Evolutionary conservation across 2,888 invertebrate genomes (phyloP).

Genomic region (Machimus rusticus): DNA sequence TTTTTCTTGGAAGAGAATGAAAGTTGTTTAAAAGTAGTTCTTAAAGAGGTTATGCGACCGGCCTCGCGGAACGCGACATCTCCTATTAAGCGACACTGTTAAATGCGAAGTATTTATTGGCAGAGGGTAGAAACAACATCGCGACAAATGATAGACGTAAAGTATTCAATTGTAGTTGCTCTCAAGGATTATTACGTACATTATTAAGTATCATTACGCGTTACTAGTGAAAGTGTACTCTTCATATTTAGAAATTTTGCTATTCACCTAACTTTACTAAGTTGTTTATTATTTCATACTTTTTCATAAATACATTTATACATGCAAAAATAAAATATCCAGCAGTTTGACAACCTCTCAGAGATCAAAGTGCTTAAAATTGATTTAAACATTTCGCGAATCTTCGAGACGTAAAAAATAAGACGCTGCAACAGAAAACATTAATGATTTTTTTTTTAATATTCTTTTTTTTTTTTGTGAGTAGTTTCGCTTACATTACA

Average conservation of each 20-base stretch:
- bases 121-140: slow-evolving; percentile 45
- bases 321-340: slow-evolving; percentile 50
- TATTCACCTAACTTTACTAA: slow-evolving; percentile 34
- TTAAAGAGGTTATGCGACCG: slow-evolving; percentile 1
- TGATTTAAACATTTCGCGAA: not conserved
- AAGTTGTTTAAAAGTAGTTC: slow-evolving; percentile 1
- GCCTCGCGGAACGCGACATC: not conserved
- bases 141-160: slow-evolving; percentile 45
- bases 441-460: slow-evolving; percentile 19
- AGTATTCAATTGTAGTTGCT: slow-evolving; percentile 9
- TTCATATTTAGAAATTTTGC: slow-evolving; percentile 27
- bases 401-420: not conserved
- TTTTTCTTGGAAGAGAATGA: slow-evolving; percentile 11
- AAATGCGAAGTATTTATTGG: slow-evolving; percentile 21
- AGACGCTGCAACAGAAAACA: slow-evolving; percentile 3
- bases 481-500: slow-evolving; percentile 47
- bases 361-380: not conserved
- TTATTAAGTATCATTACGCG: slow-evolving; percentile 34
- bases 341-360: slow-evolving; percentile 42
- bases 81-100: slow-evolving; percentile 18
- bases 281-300: slow-evolving; percentile 30
- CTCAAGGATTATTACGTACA: slow-evolving; percentile 26
- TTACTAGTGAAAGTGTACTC: slow-evolving; percentile 18
- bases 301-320: slow-evolving; percentile 49
- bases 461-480: not conserved